Base-by-base conservation (phyloP, 2,888 invertebrate species). In the Papilio elwesi region DNA sequence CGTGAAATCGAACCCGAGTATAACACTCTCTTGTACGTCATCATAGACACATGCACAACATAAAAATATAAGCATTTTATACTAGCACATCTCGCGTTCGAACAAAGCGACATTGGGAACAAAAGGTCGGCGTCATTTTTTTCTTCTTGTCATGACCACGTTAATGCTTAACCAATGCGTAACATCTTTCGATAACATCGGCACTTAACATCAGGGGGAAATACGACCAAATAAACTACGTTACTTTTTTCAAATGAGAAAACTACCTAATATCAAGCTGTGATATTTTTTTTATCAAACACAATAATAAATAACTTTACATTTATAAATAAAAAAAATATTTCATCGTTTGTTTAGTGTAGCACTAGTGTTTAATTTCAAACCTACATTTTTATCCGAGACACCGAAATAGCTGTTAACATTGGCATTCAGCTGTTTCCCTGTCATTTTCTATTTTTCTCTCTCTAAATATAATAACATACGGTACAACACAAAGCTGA, bases 401-500 rank as follows among this genome's bases (percentile, higher is more conserved):
- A 78, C 81, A 82, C 87, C 79, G 79, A 88, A 89, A 91, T 90
- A 89, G 84, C 86, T 77, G 83, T 85, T 90, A 90, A 90, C 90
- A 91, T 91, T 91, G 90, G 90, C 90, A 91, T 92, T 91, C 90
- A 89, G 83, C 86, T 85, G 87, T 88, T 87, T 87, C 83, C 85
- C 87, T 85, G 85, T 82, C 81, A 84, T 88, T 88, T 89, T 91
- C 88, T 90, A 91, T 91, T 91, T n/a, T 91, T 85, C 83, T 84
- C 83, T 85, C 80, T 83, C 86, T 84, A 86, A 87, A 89, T 88
- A 86, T 89, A 90, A 83, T 82, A 76, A 76, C 78, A 82, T 82
- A 26, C 83, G 84, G 81, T 83, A 81, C 77, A 80, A 85, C 81
- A 81, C 86, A 85, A 87, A 86, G 84, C 85, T 89, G 90, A 87